Evolutionary conservation across 1,140 invertebrate genomes (phyloP).

Genomic region (Orchesella cincta): DNA sequence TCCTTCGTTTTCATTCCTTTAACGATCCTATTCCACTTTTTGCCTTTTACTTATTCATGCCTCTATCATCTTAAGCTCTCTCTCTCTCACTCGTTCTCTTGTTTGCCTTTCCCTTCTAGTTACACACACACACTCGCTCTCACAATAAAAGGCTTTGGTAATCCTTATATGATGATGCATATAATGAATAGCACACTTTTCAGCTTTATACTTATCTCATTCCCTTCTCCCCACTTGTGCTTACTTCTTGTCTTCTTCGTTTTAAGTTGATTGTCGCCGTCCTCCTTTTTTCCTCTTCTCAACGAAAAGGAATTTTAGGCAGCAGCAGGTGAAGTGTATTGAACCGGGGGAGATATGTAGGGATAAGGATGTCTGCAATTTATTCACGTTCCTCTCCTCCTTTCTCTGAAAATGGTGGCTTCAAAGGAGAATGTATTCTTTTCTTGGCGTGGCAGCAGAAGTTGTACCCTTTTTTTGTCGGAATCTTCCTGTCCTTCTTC

Average conservation of each 20-base stretch:
- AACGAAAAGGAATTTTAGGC: no score
- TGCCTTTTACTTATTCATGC: conserved; percentile 20
- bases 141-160: neutral
- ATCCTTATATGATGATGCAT: neutral
- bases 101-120: conserved; percentile 3
- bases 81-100: neutral
- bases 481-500: conserved; percentile 26
- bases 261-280: neutral
- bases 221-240: neutral
- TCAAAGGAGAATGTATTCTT: neutral
- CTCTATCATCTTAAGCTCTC: neutral
- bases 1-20: conserved; percentile 10
- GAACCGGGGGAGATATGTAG: neutral
- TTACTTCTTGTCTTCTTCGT: neutral
- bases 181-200: conserved; percentile 24
- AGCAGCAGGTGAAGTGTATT: neutral
- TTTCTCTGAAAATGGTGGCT: neutral
- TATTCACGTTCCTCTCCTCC: neutral
- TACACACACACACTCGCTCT: neutral
- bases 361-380: neutral
- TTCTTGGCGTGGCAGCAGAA: no score
- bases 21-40: conserved; percentile 24
- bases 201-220: neutral
- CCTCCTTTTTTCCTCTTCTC: neutral
- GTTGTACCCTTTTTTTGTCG: conserved; percentile 4